Percentiles rank a stretch among this genome's conserved stretches.
phyloP scores from a whole-genome alignment of 2,797 vertebrate species.

The Lithobates sylvaticus region DNA sequence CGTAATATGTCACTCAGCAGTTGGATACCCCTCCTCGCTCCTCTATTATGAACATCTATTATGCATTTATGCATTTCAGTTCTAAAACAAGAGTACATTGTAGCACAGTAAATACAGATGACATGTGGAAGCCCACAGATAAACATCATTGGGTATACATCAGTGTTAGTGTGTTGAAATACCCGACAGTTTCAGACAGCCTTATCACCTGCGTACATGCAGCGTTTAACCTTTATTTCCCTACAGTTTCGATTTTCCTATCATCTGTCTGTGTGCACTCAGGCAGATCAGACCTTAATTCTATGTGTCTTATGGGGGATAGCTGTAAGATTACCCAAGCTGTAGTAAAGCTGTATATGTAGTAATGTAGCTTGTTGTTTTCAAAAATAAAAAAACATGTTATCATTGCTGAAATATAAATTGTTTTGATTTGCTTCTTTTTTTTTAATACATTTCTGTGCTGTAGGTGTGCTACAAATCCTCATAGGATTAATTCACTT shows the following conservation, averaged over 20 bases:
- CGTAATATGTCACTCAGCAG: no score
- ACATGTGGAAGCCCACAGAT: background rate
- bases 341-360: background rate
- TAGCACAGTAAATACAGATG: background rate
- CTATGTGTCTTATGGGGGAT: slow-evolving; percentile 6
- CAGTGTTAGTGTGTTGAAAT: slow-evolving; percentile 10
- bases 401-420: no score
- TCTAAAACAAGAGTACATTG: background rate
- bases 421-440: no score
- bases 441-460: no score
- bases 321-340: slow-evolving; percentile 4
- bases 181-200: slow-evolving; percentile 3
- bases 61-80: background rate
- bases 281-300: slow-evolving; percentile 29
- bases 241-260: slow-evolving; percentile 44
- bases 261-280: slow-evolving; percentile 40
- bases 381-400: no score
- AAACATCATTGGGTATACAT: slow-evolving; percentile 17
- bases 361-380: no score
- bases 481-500: no score
- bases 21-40: no score
- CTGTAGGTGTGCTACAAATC: no score
- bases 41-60: background rate
- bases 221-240: slow-evolving; percentile 48
- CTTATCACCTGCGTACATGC: slow-evolving; percentile 38